A percentile compares a stretch with the other conserved stretches of the same genome.
Conservation (phyloP, 2,888 invertebrate species). For the Cerastis leucographa region DNA sequence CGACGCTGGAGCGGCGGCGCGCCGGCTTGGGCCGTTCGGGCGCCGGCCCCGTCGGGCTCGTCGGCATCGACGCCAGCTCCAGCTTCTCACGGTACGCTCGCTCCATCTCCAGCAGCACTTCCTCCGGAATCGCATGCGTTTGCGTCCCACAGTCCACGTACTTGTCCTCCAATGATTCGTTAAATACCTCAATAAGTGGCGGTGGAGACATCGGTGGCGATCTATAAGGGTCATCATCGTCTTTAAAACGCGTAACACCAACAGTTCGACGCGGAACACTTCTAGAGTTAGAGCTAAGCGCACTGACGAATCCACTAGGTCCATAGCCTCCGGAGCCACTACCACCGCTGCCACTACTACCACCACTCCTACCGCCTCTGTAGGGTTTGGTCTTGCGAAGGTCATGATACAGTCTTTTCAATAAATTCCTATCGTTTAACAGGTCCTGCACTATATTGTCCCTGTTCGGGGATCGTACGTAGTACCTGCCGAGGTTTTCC, state of each 20-base stretch:
- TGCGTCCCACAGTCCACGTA: conserved; percentile 91
- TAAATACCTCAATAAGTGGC: conserved; percentile 92
- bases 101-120: conserved; percentile 88
- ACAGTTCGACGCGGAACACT: conserved; percentile 77
- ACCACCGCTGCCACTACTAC: conserved; percentile 81
- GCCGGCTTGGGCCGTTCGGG: conserved; percentile 80
- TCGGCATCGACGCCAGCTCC: conserved; percentile 85
- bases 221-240: conserved; percentile 78
- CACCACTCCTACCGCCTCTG: conserved; percentile 83
- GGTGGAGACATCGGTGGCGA: conserved; percentile 91
- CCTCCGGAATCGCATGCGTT: conserved; percentile 91
- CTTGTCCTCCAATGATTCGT: conserved; percentile 90
- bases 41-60: conserved; percentile 85
- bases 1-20: conserved; percentile 94
- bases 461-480: conserved; percentile 92
- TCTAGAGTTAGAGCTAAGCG: conserved; percentile 81
- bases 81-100: conserved; percentile 85
- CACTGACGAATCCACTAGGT: conserved; percentile 81
- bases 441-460: conserved; percentile 94
- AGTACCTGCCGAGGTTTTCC: conserved; percentile 93
- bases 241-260: conserved; percentile 73
- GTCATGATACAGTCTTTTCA: conserved; percentile 94
- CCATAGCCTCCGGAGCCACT: conserved; percentile 84
- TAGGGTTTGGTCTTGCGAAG: conserved; percentile 92
- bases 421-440: conserved; percentile 93